phyloP scores from a whole-genome alignment of 1,140 invertebrate species.

The Capitella teleta region DNA sequence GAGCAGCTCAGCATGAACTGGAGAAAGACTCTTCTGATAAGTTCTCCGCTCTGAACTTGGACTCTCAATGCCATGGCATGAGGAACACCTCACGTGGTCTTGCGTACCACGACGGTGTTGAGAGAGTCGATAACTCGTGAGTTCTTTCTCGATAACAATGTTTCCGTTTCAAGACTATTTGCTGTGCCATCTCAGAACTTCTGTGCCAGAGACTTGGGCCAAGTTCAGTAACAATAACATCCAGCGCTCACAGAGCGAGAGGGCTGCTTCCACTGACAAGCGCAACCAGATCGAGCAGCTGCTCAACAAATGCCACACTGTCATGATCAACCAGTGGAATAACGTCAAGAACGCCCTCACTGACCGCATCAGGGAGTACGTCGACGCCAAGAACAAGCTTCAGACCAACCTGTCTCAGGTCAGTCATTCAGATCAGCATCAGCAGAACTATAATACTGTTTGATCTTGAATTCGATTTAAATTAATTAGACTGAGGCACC shows the following conservation, averaged over 20 bases:
- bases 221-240: slow-evolving; percentile 72
- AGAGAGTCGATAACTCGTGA: slow-evolving; percentile 76
- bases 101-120: slow-evolving; percentile 79
- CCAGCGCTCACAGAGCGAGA: slow-evolving; percentile 71
- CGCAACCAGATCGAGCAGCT: slow-evolving; percentile 36
- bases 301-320: slow-evolving; percentile 5
- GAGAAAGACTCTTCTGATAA: slow-evolving; percentile 82
- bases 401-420: slow-evolving; percentile 74
- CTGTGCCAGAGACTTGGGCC: slow-evolving; percentile 74
- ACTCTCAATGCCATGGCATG: slow-evolving; percentile 65
- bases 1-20: slow-evolving; percentile 61
- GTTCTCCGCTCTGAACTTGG: slow-evolving; percentile 74
- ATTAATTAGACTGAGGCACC: too few species aligned
- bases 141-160: slow-evolving; percentile 14
- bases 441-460: too few species aligned
- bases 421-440: too few species aligned
- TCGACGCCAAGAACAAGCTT: slow-evolving; percentile 55
- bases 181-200: slow-evolving; percentile 47
- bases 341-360: slow-evolving; percentile 36
- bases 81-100: slow-evolving; percentile 76
- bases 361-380: slow-evolving; percentile 35
- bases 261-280: slow-evolving; percentile 68
- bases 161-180: background rate
- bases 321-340: slow-evolving; percentile 13
- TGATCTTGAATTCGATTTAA: too few species aligned